A percentile compares a stretch with the other conserved stretches of the same genome.
Evolutionary conservation across 2,113 vertebrate genomes (phyloP).

Genomic region (Australoheros scitulus): DNA sequence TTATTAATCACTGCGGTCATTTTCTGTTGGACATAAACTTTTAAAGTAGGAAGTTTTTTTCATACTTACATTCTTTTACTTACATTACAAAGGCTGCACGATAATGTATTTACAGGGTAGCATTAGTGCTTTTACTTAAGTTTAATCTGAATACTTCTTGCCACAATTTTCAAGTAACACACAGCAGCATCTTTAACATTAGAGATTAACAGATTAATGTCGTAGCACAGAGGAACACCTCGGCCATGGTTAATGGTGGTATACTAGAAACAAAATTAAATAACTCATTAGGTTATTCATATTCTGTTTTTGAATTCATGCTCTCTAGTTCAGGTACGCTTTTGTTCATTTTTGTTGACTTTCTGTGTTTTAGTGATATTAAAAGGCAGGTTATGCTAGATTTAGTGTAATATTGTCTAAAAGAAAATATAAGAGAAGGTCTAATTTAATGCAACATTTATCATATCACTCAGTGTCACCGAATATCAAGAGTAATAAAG

Average conservation of each 20-base stretch:
- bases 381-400: too few relatives aligned
- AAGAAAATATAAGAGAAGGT: too few relatives aligned
- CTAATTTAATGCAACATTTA: too few relatives aligned
- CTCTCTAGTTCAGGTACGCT: too few relatives aligned
- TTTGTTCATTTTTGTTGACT: too few relatives aligned
- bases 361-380: too few relatives aligned
- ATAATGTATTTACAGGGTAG: not conserved
- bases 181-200: not conserved
- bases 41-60: not conserved
- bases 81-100: too few relatives aligned
- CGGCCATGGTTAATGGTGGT: fast-evolving
- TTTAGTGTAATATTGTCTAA: too few relatives aligned
- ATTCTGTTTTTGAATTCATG: not conserved
- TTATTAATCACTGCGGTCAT: not conserved
- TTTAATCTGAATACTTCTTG: not conserved
- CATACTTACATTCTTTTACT: not conserved
- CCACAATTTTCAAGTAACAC: not conserved
- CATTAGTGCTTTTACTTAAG: not conserved
- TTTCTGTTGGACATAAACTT: not conserved
- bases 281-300: fast-evolving
- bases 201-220: not conserved
- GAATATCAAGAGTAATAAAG: too few relatives aligned
- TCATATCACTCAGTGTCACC: too few relatives aligned
- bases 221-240: fast-evolving
- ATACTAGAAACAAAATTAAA: not conserved